Evolutionary conservation across 2,797 vertebrate genomes (phyloP), one percentile per base, ranked within the genome.

Genomic region (Arrhamphus sclerolepis): DNA sequence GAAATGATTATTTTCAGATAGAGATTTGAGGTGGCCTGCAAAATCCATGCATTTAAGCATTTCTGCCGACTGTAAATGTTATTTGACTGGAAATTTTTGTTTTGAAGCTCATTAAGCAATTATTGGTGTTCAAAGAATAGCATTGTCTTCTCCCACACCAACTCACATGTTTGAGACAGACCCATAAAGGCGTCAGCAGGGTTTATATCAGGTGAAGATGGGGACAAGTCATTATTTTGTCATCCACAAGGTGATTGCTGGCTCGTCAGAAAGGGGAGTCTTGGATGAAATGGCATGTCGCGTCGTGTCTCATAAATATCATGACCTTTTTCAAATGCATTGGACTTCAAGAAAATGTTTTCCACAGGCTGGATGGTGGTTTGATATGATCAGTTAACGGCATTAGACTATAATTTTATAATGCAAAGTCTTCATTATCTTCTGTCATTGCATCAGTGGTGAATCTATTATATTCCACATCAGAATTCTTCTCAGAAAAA

Each of bases 1-100:
- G 40, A 61, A 63, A 70, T 54, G 46, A 64, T 66, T 69, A 26
- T 53, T 62, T 49, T 6, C 13, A 1, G 39, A 13, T n/a, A 47
- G 42, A 59, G 50, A 22, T 46, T 53, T 52, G 22, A 0, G 21
- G 52, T 29, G 51, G 66, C 5, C 40, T 60, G 52, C 26, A 50
- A 41, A 70, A 71, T 62, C 31, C 47, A 64, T 72, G 40, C 21
- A 16, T 19, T 2, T 16, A 9, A 57, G 19, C 0, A 18, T 55
- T 9, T 66, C 54, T 18, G 38, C 24, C 21, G 41, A 41, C 29
- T 47, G 10, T 17, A 22, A 46, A 26, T 56, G 22, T 13, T 11
- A 28, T 43, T 61, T 53, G 34, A 50, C 7, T 28, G 24, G 44
- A 22, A 46, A 48, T n/a, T 13, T 13, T 14, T 38, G 5, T 14